These are phyloP conservation scores for Geococcyx californianus DNA, from an alignment of 2,113 vertebrate genomes.

Conservation along the genomic window DNA sequence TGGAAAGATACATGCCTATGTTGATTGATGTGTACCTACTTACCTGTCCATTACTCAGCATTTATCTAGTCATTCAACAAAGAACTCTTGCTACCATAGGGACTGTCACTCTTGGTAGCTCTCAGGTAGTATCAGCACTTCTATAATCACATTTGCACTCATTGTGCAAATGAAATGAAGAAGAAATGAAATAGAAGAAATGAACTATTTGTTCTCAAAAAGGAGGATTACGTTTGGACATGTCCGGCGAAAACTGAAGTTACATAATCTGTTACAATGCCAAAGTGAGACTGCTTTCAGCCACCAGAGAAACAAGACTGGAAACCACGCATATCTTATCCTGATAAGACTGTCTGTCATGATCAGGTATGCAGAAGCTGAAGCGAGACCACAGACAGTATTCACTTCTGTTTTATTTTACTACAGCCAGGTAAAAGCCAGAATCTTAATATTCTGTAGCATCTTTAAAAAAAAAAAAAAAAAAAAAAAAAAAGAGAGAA, in stretches of 20 bases:
- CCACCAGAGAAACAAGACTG: background rate
- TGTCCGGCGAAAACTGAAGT: conserved; percentile 15
- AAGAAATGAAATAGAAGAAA: background rate
- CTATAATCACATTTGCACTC: background rate
- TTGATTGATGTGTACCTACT: background rate
- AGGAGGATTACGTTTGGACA: background rate
- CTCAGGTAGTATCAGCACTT: background rate
- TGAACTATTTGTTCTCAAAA: background rate
- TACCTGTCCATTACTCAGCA: background rate
- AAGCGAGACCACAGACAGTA: background rate
- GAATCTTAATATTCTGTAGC: background rate
- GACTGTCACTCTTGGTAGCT: background rate
- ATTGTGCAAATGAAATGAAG: background rate
- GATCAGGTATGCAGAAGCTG: background rate
- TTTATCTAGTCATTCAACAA: background rate
- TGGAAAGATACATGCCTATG: background rate
- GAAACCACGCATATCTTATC: background rate
- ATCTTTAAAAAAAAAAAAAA: background rate
- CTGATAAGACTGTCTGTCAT: background rate
- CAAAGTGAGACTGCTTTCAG: background rate
- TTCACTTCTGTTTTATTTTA: background rate
- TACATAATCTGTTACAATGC: background rate
- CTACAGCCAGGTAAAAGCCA: background rate
- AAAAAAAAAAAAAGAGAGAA: background rate
- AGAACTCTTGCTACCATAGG: background rate